Conservation (phyloP, 1,140 invertebrate genomes). For the Sitodiplosis mosellana region DNA sequence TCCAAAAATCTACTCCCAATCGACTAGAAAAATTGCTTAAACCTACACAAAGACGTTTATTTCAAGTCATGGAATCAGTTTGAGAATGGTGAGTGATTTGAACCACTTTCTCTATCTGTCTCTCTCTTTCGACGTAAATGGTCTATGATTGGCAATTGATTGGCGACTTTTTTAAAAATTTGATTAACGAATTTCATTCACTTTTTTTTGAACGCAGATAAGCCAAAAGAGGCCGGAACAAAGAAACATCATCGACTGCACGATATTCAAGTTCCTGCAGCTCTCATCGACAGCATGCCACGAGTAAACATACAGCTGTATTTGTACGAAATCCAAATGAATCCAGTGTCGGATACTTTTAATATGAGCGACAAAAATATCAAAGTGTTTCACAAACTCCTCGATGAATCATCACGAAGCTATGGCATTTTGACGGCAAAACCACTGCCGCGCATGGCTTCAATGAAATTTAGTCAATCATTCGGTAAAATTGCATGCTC, state of each 20-base stretch:
- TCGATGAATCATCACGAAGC: slow-evolving; percentile 14
- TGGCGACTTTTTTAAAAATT: too few relatives aligned
- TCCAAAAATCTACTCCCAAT: slow-evolving; percentile 54
- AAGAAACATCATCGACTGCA: slow-evolving; percentile 53
- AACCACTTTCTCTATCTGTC: too few relatives aligned
- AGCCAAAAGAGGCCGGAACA: slow-evolving; percentile 33
- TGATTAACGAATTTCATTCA: background rate
- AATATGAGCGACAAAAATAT: slow-evolving; percentile 9
- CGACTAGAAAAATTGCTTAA: slow-evolving; percentile 33
- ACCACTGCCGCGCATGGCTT: slow-evolving; percentile 33
- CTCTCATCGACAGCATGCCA: slow-evolving; percentile 13
- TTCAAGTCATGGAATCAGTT: slow-evolving; percentile 31
- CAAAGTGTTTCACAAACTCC: slow-evolving; percentile 21
- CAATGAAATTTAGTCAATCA: slow-evolving; percentile 73
- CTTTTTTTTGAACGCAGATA: slow-evolving; percentile 5
- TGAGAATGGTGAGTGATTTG: slow-evolving; percentile 18
- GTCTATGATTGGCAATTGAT: too few relatives aligned
- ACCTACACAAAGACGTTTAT: slow-evolving; percentile 12
- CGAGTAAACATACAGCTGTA: slow-evolving; percentile 13
- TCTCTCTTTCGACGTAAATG: too few relatives aligned
- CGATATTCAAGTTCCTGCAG: slow-evolving; percentile 31
- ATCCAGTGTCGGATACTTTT: slow-evolving; percentile 5
- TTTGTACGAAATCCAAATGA: slow-evolving; percentile 13
- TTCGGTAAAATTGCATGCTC: slow-evolving; percentile 56
- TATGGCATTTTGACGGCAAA: slow-evolving; percentile 40